phyloP scores from a whole-genome alignment of 2,113 vertebrate species.

The Poecilia latipinna region DNA sequence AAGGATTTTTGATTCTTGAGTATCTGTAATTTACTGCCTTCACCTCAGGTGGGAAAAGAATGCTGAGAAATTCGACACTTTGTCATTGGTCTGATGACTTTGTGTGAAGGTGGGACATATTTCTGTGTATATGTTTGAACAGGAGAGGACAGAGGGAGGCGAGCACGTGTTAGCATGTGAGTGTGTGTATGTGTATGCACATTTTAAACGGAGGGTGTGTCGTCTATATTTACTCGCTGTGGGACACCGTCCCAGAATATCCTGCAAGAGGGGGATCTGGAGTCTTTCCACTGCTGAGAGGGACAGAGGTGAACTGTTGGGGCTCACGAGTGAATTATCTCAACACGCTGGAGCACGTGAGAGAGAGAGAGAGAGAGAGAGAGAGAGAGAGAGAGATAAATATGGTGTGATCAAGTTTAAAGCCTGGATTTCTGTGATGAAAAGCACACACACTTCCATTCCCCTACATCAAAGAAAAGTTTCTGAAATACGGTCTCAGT shows the following conservation, averaged over 20 bases:
- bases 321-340: constrained; percentile 1
- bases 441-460: constrained; percentile 1
- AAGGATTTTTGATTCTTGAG: too few species aligned
- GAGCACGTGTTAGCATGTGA: not conserved
- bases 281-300: constrained; percentile 58
- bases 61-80: not conserved
- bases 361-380: not conserved
- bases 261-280: constrained; percentile 34
- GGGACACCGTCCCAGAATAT: constrained; percentile 62
- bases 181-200: not conserved
- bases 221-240: constrained; percentile 65
- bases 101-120: constrained; percentile 2
- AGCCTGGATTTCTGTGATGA: constrained; percentile 1
- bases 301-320: constrained; percentile 23
- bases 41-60: not conserved
- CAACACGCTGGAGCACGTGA: not conserved
- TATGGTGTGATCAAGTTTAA: not conserved
- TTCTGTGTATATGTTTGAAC: constrained; percentile 7
- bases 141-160: not conserved
- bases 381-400: not conserved
- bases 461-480: constrained; percentile 22
- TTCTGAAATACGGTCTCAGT: constrained; percentile 1
- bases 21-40: not conserved
- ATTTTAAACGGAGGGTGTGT: constrained; percentile 47
- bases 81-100: not conserved